Percentiles rank a stretch among this genome's conserved stretches.
phyloP scores from a whole-genome alignment of 2,113 vertebrate species.

The Polypterus senegalus region DNA sequence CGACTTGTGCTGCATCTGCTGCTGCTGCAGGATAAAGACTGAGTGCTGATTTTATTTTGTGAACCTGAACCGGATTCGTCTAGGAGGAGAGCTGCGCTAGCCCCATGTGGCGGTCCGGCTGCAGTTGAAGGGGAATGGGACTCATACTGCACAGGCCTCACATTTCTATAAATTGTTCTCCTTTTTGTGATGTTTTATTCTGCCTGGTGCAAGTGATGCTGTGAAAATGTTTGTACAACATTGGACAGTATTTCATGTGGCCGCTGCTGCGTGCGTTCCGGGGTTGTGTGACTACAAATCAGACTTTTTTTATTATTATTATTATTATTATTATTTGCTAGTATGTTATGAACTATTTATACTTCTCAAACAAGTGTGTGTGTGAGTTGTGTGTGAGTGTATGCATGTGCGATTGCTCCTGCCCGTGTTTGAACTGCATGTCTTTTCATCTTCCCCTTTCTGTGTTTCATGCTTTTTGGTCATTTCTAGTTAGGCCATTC shows the following conservation, averaged over 20 bases:
- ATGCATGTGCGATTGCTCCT: constrained; percentile 6
- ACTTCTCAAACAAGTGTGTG: constrained; percentile 21
- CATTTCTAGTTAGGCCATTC: too few relatives aligned
- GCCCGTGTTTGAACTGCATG: neutral
- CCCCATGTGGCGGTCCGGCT: constrained; percentile 11
- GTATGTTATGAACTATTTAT: constrained; percentile 42
- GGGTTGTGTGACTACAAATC: constrained; percentile 23
- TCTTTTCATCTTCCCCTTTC: too few relatives aligned
- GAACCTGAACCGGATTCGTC: neutral
- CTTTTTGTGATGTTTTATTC: constrained; percentile 5
- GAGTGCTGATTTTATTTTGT: neutral
- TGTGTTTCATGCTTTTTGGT: too few relatives aligned
- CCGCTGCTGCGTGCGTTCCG: constrained; percentile 26
- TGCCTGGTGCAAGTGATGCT: constrained; percentile 18
- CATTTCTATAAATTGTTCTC: too few relatives aligned
- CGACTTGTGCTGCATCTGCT: neutral
- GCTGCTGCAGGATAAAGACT: neutral
- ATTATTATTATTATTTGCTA: constrained; percentile 24
- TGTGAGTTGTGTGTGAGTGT: constrained; percentile 2
- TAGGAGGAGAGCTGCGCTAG: constrained; percentile 40
- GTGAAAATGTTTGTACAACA: constrained; percentile 34
- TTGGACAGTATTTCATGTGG: constrained; percentile 30
- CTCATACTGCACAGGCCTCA: constrained; percentile 6
- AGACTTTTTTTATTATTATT: constrained; percentile 13
- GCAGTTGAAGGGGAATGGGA: constrained; percentile 8